These are phyloP conservation scores for Drosophila dives DNA, from an alignment of 2,888 invertebrate species.

Conservation along the genomic window DNA sequence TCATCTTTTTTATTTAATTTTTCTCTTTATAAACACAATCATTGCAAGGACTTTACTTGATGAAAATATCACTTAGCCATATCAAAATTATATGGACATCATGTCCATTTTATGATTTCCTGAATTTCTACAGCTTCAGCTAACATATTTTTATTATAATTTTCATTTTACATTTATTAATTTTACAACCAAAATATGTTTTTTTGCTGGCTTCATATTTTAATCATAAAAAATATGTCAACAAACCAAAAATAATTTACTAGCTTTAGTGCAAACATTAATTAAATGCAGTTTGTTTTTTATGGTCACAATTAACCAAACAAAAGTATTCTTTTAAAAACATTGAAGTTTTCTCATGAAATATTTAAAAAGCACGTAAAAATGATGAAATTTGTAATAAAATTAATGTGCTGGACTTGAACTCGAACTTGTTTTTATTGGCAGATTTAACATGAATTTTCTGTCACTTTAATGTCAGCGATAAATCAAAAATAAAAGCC, in stretches of 20 bases:
- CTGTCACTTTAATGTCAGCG: constrained; percentile 2
- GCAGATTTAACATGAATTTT: background rate
- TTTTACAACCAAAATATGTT: background rate
- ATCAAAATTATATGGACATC: background rate
- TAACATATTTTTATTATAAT: background rate
- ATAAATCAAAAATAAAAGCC: constrained; percentile 28
- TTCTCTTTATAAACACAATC: background rate
- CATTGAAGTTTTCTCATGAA: background rate
- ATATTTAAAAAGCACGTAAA: background rate
- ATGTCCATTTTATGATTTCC: background rate
- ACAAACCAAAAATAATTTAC: background rate
- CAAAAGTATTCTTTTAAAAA: background rate
- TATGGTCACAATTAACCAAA: background rate
- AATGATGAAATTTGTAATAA: background rate
- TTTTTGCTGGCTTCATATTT: background rate
- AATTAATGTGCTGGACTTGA: background rate
- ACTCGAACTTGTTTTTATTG: background rate
- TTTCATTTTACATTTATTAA: background rate
- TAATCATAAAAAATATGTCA: background rate
- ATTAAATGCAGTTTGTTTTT: background rate
- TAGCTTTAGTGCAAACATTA: background rate
- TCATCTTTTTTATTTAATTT: background rate
- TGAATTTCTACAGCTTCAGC: background rate
- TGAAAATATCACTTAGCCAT: no score
- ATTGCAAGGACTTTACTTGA: background rate